Conservation (phyloP, 2,113 vertebrate genomes). For the Psephotus haematonotus region DNA sequence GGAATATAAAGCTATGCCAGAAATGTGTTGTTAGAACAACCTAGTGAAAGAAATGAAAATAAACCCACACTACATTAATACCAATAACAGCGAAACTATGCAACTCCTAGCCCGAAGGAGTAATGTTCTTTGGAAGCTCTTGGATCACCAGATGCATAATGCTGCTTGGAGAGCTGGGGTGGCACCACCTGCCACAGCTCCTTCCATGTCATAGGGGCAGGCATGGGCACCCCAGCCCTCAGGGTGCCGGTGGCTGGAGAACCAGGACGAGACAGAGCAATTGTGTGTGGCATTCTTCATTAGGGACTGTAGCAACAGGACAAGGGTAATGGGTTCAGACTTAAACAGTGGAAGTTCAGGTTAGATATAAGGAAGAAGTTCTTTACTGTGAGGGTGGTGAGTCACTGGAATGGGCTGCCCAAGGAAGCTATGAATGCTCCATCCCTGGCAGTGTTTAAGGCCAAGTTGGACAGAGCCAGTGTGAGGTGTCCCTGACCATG, state of each 20-base stretch:
- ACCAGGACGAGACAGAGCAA: rapidly evolving
- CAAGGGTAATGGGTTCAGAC: background rate
- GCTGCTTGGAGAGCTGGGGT: background rate
- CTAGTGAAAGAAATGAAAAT: background rate
- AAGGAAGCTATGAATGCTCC: background rate
- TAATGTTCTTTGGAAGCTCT: background rate
- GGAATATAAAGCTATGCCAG: background rate
- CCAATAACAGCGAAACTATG: background rate
- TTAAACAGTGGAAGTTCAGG: background rate
- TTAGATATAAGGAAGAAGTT: background rate
- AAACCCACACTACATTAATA: background rate
- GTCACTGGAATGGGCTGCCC: background rate
- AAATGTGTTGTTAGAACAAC: background rate
- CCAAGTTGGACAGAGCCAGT: background rate
- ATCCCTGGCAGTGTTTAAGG: background rate
- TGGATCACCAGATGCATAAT: background rate
- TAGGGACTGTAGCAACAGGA: background rate
- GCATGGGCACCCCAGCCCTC: background rate
- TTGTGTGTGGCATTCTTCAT: rapidly evolving
- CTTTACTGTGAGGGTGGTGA: background rate
- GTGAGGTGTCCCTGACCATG: background rate
- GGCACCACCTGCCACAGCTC: background rate
- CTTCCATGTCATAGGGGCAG: background rate
- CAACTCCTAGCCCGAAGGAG: background rate
- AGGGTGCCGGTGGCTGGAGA: background rate